Evolutionary conservation across 2,113 vertebrate genomes (phyloP).

Genomic region (Myotis davidii): DNA sequence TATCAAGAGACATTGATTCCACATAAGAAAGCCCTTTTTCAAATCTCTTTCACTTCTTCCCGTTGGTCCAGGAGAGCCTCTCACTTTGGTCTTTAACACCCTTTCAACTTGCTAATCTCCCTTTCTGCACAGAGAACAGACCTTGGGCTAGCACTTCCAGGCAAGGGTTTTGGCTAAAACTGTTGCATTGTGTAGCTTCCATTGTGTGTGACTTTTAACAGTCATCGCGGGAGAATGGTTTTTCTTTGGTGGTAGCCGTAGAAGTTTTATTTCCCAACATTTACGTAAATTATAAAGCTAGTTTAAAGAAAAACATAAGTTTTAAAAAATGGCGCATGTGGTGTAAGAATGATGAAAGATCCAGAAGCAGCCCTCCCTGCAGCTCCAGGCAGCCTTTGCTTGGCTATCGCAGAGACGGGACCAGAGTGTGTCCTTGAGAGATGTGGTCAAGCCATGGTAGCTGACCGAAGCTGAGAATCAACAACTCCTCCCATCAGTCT

Average conservation of each 20-base stretch:
- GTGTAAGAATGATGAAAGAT: neutral
- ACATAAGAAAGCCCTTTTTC: neutral
- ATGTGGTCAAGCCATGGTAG: neutral
- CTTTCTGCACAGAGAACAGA: neutral
- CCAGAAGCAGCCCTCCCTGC: neutral
- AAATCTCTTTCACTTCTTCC: neutral
- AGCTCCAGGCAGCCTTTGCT: neutral
- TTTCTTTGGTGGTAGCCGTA: neutral
- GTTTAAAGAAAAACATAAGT: neutral
- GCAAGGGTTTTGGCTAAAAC: neutral
- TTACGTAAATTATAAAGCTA: neutral
- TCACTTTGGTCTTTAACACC: neutral
- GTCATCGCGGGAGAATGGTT: neutral
- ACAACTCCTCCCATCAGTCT: neutral
- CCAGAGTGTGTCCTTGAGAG: neutral
- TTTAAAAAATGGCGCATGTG: neutral
- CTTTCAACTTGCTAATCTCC: neutral
- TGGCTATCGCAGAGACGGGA: neutral
- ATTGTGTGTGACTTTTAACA: neutral
- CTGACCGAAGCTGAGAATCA: neutral
- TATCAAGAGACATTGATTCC: neutral
- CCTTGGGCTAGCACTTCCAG: neutral
- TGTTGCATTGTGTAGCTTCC: neutral
- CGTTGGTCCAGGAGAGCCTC: neutral
- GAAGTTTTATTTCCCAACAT: neutral